A percentile compares a stretch with the other conserved stretches of the same genome.
Conservation (phyloP, 2,113 vertebrate genomes). For the Cyanocitta stelleri region DNA sequence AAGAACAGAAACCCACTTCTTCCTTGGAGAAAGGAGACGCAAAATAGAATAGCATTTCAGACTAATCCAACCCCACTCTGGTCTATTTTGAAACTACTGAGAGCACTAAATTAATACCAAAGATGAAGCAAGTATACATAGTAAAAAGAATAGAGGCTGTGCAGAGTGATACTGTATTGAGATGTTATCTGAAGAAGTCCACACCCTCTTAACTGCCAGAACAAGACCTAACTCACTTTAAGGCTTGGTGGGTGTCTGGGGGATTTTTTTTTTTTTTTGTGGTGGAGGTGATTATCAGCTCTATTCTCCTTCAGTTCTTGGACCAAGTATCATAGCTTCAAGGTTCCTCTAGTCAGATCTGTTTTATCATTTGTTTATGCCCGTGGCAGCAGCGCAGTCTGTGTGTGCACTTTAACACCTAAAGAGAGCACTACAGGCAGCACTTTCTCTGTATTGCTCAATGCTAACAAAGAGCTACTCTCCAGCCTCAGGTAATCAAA, state of each 20-base stretch:
- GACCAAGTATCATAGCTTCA: conserved; percentile 36
- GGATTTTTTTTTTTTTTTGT: neutral
- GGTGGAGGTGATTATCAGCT: neutral
- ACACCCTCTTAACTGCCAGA: conserved; percentile 47
- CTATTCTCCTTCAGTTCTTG: conserved; percentile 8
- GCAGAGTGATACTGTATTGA: neutral
- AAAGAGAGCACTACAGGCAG: neutral
- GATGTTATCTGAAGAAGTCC: conserved; percentile 43
- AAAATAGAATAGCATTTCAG: neutral
- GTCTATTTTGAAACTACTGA: neutral
- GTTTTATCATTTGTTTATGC: conserved; percentile 12
- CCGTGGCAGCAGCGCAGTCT: neutral
- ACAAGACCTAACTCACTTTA: conserved; percentile 41
- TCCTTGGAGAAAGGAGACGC: neutral
- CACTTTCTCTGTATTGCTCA: neutral
- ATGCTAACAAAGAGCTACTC: neutral
- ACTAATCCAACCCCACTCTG: neutral
- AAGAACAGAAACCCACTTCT: neutral
- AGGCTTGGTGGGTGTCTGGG: neutral
- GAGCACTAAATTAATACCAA: conserved; percentile 4
- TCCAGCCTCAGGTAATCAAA: neutral
- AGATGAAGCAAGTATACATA: neutral
- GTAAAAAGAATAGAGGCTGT: neutral
- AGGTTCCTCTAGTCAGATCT: neutral
- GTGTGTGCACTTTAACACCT: neutral